These are phyloP conservation scores for Macrosteles quadrilineatus DNA, from an alignment of 1,140 invertebrate genomes.

Conservation along the genomic window DNA sequence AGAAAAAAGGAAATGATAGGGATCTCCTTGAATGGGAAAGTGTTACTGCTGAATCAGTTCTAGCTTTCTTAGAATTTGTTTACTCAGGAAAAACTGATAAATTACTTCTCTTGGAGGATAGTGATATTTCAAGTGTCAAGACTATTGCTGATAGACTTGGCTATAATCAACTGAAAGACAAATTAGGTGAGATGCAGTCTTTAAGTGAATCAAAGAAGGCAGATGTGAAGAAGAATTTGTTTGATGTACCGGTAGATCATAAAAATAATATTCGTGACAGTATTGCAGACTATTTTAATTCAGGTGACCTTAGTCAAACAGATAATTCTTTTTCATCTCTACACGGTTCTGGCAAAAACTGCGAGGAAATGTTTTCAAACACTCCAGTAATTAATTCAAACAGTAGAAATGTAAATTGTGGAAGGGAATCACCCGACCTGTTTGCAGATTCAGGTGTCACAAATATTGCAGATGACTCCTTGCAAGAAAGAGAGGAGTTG, in stretches of 20 bases:
- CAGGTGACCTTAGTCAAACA: too few species aligned
- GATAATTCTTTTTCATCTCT: too few species aligned
- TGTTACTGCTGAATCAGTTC: conserved; percentile 18
- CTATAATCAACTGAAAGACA: background rate
- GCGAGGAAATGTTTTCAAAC: too few species aligned
- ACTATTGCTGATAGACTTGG: background rate
- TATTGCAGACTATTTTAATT: too few species aligned
- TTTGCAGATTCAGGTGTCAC: conserved; percentile 17
- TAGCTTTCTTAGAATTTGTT: conserved; percentile 36
- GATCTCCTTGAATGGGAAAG: conserved; percentile 38
- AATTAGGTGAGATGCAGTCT: background rate
- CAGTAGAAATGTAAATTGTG: background rate
- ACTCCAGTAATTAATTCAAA: too few species aligned
- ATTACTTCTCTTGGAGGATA: background rate
- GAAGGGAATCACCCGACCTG: conserved; percentile 27
- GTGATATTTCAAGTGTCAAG: background rate
- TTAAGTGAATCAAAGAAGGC: too few species aligned
- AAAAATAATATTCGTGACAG: too few species aligned
- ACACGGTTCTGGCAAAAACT: too few species aligned
- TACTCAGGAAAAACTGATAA: conserved; percentile 28
- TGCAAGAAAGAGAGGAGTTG: background rate
- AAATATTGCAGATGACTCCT: background rate
- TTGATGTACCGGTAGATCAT: too few species aligned
- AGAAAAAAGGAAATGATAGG: conserved; percentile 21
- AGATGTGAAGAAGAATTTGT: too few species aligned